Conservation (phyloP, 1,140 invertebrate species). For the Lepeophtheirus salmonis region DNA sequence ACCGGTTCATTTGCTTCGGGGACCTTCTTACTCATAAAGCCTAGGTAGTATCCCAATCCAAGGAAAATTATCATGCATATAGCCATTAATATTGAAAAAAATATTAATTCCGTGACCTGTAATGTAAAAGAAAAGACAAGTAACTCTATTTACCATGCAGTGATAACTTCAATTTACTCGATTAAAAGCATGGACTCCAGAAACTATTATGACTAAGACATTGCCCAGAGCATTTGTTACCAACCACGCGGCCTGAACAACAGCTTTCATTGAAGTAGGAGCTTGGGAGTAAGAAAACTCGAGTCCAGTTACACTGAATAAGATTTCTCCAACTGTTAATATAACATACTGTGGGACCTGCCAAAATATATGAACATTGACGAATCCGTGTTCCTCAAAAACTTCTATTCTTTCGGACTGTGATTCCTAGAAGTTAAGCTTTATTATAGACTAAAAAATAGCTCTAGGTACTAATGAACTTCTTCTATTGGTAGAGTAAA, state of each 20-base stretch:
- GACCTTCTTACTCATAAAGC: slow-evolving; percentile 25
- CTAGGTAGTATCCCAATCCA: slow-evolving; percentile 41
- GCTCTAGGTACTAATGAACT: too few species aligned
- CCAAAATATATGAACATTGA: slow-evolving; percentile 51
- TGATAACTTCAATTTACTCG: slow-evolving; percentile 34
- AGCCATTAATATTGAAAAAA: slow-evolving; percentile 68
- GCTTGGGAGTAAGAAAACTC: slow-evolving; percentile 74
- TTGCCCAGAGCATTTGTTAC: slow-evolving; percentile 78
- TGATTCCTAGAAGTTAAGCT: background rate
- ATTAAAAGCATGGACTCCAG: slow-evolving; percentile 42
- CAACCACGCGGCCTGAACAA: slow-evolving; percentile 71
- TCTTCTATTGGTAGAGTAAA: too few species aligned
- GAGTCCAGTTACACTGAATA: slow-evolving; percentile 76
- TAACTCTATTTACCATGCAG: background rate
- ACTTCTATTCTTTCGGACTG: background rate
- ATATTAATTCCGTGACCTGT: slow-evolving; percentile 62
- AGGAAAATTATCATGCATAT: slow-evolving; percentile 59
- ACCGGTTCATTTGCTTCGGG: background rate
- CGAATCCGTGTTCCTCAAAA: background rate
- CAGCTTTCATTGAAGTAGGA: slow-evolving; percentile 74
- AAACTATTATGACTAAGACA: slow-evolving; percentile 65
- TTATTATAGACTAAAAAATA: background rate
- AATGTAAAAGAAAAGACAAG: slow-evolving; percentile 25
- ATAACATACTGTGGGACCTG: slow-evolving; percentile 67
- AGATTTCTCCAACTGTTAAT: slow-evolving; percentile 60